Evolutionary conservation across 2,888 invertebrate species (phyloP).

Genomic region (Zhengitettix transpicula): DNA sequence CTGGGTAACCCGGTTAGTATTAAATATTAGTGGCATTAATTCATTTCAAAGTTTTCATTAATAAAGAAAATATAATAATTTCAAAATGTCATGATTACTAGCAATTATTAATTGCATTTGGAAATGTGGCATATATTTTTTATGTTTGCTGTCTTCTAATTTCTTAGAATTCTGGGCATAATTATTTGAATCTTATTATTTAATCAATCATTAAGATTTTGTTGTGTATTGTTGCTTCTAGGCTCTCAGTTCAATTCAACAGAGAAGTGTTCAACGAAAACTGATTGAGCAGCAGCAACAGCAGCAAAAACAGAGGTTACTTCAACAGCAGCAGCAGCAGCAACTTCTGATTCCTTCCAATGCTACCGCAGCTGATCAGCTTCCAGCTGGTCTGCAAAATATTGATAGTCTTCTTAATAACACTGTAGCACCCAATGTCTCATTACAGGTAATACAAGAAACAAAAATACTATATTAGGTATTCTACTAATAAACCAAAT

Average conservation of each 20-base stretch:
- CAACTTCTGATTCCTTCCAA: constrained; percentile 65
- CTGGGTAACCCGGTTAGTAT: constrained; percentile 1
- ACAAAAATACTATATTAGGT: neutral
- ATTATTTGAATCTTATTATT: too few relatives aligned
- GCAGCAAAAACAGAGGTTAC: constrained; percentile 42
- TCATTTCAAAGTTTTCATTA: too few relatives aligned
- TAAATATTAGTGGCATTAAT: too few relatives aligned
- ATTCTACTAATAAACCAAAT: neutral
- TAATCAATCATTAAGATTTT: too few relatives aligned
- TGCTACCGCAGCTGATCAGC: constrained; percentile 43
- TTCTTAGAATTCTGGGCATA: too few relatives aligned
- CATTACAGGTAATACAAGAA: constrained; percentile 37
- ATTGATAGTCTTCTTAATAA: constrained; percentile 73
- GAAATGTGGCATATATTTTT: too few relatives aligned
- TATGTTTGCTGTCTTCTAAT: too few relatives aligned
- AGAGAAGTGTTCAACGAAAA: neutral
- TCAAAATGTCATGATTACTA: too few relatives aligned
- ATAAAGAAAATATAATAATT: too few relatives aligned
- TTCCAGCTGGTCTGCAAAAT: constrained; percentile 40
- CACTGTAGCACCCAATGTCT: constrained; percentile 78
- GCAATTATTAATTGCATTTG: too few relatives aligned
- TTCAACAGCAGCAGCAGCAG: constrained; percentile 67
- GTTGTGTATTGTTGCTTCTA: too few relatives aligned
- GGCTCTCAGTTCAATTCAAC: too few relatives aligned
- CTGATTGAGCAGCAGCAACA: constrained; percentile 28